Conservation (phyloP, 2,888 invertebrate species). For the Bellardia bayeri region DNA sequence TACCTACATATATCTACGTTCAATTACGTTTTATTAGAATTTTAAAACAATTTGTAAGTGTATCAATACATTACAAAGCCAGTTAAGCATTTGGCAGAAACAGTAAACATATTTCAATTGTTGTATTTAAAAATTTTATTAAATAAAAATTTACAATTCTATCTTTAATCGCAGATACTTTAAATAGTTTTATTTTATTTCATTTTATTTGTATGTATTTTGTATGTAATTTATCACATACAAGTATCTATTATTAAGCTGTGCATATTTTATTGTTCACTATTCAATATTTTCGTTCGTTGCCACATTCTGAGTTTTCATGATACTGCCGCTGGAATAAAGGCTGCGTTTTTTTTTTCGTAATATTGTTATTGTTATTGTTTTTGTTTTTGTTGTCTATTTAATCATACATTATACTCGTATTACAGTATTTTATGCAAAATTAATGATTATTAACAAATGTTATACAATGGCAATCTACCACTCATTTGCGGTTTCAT, state of each 20-base stretch:
- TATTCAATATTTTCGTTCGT: conserved; percentile 7
- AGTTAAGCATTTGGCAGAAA: too few species aligned
- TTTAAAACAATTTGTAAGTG: too few species aligned
- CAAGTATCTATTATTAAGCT: conserved; percentile 6
- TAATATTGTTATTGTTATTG: not conserved
- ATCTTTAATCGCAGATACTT: not conserved
- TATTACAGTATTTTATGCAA: conserved; percentile 48
- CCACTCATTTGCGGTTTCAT: conserved; percentile 66
- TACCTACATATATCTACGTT: too few species aligned
- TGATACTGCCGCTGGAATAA: too few species aligned
- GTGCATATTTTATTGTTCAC: not conserved
- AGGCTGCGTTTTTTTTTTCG: not conserved
- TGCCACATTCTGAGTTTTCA: not conserved
- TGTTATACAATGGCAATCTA: conserved; percentile 39
- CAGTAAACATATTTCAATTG: too few species aligned
- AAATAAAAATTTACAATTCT: not conserved
- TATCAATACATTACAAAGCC: too few species aligned
- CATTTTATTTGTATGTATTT: too few species aligned
- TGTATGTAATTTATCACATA: not conserved
- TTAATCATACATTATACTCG: conserved; percentile 36
- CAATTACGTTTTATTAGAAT: too few species aligned
- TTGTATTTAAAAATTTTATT: too few species aligned
- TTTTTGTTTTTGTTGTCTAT: conserved; percentile 30
- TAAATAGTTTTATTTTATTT: conserved; percentile 2
- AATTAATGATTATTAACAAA: conserved; percentile 63